Conservation (phyloP, 2,797 vertebrate species). For the Thalassophryne amazonica region DNA sequence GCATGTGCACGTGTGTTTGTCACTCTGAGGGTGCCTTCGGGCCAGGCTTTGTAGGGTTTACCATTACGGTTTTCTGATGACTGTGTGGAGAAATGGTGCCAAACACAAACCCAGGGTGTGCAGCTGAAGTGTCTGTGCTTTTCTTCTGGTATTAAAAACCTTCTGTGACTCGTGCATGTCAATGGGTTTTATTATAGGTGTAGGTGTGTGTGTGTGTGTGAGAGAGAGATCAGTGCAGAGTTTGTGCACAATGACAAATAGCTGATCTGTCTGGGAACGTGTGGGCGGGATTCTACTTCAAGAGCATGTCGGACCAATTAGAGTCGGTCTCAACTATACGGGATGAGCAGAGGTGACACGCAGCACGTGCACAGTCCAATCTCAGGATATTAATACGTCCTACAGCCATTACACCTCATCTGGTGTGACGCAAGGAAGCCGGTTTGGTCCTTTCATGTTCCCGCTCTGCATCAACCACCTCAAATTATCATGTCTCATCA, state of each 20-base stretch:
- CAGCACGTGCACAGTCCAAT: too few relatives aligned
- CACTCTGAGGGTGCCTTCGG: conserved; percentile 48
- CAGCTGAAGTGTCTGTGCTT: conserved; percentile 7
- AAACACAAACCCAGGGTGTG: conserved; percentile 25
- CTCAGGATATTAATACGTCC: too few relatives aligned
- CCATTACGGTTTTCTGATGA: conserved; percentile 42
- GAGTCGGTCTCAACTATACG: conserved; percentile 59
- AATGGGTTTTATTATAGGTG: neutral
- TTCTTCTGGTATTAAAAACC: neutral
- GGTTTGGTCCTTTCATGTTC: too few relatives aligned
- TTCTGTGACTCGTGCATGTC: neutral
- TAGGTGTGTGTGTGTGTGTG: conserved; percentile 5
- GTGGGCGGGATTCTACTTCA: conserved; percentile 78
- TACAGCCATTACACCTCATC: too few relatives aligned
- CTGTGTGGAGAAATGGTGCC: conserved; percentile 38
- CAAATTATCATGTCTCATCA: too few relatives aligned
- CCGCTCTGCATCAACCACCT: too few relatives aligned
- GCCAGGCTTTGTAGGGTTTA: conserved; percentile 54
- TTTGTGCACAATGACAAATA: conserved; percentile 59
- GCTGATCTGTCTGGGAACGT: conserved; percentile 63
- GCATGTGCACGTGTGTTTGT: conserved; percentile 16
- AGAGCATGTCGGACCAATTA: conserved; percentile 72
- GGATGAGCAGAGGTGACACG: too few relatives aligned
- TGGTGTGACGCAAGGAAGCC: too few relatives aligned
- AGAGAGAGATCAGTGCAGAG: conserved; percentile 20